phyloP scores from a whole-genome alignment of 2,888 invertebrate species.

The Scelioninae gen. 2 region DNA sequence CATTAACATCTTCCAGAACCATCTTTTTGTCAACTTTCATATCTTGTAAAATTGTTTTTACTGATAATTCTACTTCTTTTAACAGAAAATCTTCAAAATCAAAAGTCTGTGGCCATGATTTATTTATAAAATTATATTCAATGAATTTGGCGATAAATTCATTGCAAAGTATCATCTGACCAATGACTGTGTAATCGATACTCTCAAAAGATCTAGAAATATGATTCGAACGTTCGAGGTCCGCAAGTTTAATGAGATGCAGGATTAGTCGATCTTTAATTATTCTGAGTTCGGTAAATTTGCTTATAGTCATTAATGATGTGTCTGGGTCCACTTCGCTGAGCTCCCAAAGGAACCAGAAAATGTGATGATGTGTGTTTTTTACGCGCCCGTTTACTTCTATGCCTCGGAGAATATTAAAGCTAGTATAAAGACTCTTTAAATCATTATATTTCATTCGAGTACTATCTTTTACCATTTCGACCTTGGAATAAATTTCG shows the following conservation, averaged over 20 bases:
- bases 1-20: constrained; percentile 14
- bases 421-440: constrained; percentile 10
- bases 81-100: constrained; percentile 63
- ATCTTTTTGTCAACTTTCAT: constrained; percentile 3
- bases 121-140: neutral
- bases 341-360: constrained; percentile 70
- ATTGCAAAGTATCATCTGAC: constrained; percentile 22
- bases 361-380: neutral
- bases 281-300: constrained; percentile 27
- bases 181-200: constrained; percentile 23
- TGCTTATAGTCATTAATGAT: constrained; percentile 10
- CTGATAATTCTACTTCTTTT: constrained; percentile 61
- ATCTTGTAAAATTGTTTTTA: constrained; percentile 27
- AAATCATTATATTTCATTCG: constrained; percentile 14
- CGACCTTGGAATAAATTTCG: constrained; percentile 64
- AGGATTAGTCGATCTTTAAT: constrained; percentile 32
- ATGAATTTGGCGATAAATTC: constrained; percentile 19
- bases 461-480: constrained; percentile 54
- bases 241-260: constrained; percentile 5
- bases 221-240: neutral
- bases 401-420: constrained; percentile 11
- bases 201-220: constrained; percentile 8
- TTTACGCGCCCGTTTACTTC: constrained; percentile 3
- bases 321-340: constrained; percentile 62
- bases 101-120: constrained; percentile 25